phyloP scores from a whole-genome alignment of 1,140 invertebrate genomes.

The Ceratina japonica region DNA sequence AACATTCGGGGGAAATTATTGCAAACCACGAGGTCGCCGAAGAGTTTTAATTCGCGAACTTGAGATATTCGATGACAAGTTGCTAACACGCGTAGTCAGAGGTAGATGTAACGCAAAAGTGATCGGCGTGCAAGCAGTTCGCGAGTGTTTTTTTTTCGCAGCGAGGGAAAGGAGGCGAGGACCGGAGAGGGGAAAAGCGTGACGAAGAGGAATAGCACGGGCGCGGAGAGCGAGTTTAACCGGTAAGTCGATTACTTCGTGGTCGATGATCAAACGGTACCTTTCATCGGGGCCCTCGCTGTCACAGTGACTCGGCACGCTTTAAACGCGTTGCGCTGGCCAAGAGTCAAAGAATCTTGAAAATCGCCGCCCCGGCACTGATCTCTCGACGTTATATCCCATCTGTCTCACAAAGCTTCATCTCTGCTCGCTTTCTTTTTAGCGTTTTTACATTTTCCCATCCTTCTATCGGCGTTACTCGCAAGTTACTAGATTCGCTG shows the following conservation, averaged over 20 bases:
- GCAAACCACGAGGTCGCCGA: too few species aligned
- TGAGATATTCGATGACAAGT: not conserved
- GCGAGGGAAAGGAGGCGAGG: not conserved
- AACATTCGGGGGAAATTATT: too few species aligned
- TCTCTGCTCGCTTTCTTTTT: too few species aligned
- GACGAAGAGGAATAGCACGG: not conserved
- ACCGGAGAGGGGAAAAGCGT: not conserved
- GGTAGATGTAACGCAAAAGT: constrained; percentile 14
- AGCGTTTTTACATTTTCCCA: not conserved
- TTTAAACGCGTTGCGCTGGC: constrained; percentile 27
- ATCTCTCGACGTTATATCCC: constrained; percentile 2
- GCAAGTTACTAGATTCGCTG: too few species aligned
- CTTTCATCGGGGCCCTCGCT: constrained; percentile 56
- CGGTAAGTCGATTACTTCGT: constrained; percentile 66
- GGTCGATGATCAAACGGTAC: constrained; percentile 64
- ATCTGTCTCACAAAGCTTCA: too few species aligned
- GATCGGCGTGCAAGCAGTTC: constrained; percentile 22
- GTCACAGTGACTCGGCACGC: constrained; percentile 28
- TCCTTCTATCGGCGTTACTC: too few species aligned
- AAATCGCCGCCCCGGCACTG: not conserved
- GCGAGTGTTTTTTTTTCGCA: constrained; percentile 28
- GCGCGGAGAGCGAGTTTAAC: constrained; percentile 21
- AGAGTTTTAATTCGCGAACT: not conserved
- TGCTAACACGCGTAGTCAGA: not conserved
- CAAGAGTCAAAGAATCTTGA: constrained; percentile 47